Evolutionary conservation across 2,888 invertebrate species (phyloP).

Genomic region (Drosophila anomelani): DNA sequence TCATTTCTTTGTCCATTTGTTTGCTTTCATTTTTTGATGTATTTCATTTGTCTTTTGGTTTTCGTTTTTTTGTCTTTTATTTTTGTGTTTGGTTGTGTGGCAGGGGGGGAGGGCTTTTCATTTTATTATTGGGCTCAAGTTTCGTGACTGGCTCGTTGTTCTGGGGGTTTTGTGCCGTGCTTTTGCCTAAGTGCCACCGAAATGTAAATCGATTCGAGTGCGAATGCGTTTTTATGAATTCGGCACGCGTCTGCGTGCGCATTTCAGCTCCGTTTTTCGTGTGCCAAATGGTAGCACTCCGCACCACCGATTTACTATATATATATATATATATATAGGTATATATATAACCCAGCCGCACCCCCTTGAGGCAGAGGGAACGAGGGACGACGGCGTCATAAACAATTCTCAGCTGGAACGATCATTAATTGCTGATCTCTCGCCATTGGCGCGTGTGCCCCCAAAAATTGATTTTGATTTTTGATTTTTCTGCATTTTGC

Average conservation of each 20-base stretch:
- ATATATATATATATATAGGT: neutral
- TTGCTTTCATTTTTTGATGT: constrained; percentile 3
- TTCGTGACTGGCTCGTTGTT: constrained; percentile 60
- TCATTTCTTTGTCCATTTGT: constrained; percentile 3
- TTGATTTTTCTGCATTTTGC: constrained; percentile 31
- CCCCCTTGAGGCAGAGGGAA: constrained; percentile 6
- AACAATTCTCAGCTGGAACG: constrained; percentile 56
- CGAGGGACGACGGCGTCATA: constrained; percentile 39
- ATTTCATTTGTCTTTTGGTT: neutral
- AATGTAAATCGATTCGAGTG: constrained; percentile 77
- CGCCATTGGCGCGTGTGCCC: constrained; percentile 18
- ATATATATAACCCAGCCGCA: constrained; percentile 1
- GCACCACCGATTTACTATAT: constrained; percentile 6
- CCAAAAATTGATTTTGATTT: constrained; percentile 1
- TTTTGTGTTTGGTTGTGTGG: neutral
- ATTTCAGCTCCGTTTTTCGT: constrained; percentile 54
- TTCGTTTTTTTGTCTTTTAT: no score
- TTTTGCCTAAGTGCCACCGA: constrained; percentile 59
- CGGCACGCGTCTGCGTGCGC: constrained; percentile 82
- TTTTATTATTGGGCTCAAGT: constrained; percentile 62
- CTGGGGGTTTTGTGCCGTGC: constrained; percentile 49
- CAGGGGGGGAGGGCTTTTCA: constrained; percentile 43
- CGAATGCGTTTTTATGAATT: constrained; percentile 77
- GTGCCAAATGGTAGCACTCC: constrained; percentile 35
- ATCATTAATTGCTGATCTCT: constrained; percentile 15